A percentile compares a stretch with the other conserved stretches of the same genome.
These are phyloP conservation scores for Toxostoma redivivum DNA, from an alignment of 2,113 vertebrate species.

Conservation along the genomic window DNA sequence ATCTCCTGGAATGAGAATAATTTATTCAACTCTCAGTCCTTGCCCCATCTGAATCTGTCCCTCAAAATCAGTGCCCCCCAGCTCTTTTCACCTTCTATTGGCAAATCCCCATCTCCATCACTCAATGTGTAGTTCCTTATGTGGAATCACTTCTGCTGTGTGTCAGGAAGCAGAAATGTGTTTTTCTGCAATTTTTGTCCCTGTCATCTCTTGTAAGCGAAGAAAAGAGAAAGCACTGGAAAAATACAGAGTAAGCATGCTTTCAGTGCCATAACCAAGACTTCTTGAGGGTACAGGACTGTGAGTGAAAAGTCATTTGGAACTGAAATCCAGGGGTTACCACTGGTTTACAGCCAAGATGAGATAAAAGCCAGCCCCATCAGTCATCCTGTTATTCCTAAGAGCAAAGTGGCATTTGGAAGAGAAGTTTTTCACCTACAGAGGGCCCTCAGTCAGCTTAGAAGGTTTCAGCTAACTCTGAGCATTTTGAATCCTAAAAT, in stretches of 20 bases:
- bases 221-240: background rate
- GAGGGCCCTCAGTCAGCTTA: background rate
- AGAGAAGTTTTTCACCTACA: background rate
- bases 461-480: background rate
- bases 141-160: background rate
- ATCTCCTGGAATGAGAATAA: background rate
- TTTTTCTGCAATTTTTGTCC: background rate
- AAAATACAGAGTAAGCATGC: background rate
- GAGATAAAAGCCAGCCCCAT: background rate
- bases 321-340: background rate
- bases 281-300: background rate
- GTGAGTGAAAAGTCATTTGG: background rate
- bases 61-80: background rate
- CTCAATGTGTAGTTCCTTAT: background rate
- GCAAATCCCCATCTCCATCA: background rate
- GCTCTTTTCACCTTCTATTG: background rate
- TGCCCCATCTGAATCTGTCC: background rate
- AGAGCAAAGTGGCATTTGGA: background rate
- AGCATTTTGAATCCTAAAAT: background rate
- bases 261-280: background rate
- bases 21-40: background rate
- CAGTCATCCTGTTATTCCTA: background rate
- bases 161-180: background rate
- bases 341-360: background rate
- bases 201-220: background rate